These are phyloP conservation scores for Branchipolynoe longqiensis DNA, from an alignment of 2,888 invertebrate genomes.

Conservation along the genomic window DNA sequence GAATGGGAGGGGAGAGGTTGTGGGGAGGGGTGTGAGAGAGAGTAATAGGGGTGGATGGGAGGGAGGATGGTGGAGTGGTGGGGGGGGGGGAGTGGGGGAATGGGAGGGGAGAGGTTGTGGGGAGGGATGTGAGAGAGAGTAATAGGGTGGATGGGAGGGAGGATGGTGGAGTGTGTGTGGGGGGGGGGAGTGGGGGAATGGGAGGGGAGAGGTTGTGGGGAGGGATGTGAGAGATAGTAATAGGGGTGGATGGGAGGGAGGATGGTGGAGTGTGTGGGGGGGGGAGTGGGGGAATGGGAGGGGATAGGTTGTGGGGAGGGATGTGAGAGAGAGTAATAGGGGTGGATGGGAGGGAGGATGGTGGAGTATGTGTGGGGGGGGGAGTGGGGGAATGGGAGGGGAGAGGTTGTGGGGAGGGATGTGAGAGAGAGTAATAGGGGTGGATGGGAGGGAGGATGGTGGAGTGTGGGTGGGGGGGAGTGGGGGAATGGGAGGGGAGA, in stretches of 20 bases:
- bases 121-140: neutral
- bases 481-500: neutral
- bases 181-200: neutral
- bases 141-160: neutral
- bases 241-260: neutral
- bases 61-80: neutral
- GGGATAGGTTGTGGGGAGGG: too few relatives aligned
- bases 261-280: neutral
- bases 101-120: neutral
- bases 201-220: neutral
- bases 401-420: neutral
- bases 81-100: neutral
- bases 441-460: neutral
- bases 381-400: neutral
- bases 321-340: neutral
- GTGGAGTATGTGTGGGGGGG: neutral
- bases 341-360: neutral
- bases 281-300: neutral
- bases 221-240: neutral
- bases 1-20: neutral
- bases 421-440: neutral
- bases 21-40: neutral
- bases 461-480: neutral
- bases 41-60: neutral
- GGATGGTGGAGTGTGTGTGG: neutral